Base-by-base conservation (phyloP, 2,888 invertebrate species). In the Pollenia griseotomentosa region DNA sequence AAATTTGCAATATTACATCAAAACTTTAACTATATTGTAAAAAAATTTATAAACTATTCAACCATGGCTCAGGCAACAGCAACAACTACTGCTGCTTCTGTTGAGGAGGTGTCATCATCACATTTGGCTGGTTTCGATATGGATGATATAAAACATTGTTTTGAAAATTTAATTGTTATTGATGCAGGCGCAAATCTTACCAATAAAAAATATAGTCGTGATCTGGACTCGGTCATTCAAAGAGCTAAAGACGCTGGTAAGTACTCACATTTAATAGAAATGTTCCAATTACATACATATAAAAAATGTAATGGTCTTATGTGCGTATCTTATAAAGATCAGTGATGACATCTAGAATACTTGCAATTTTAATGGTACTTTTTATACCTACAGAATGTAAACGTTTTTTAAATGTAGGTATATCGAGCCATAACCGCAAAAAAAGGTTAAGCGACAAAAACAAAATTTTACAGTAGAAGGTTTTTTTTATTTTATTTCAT, bases 141-240 rank as follows among this genome's bases (percentile, higher is more conserved):
- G 70, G 92, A 93, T 78, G 93, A 91, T 87, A 95, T 97, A 96
- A 96, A 96, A 93, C 96, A 96, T 91, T 97, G 97, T 93, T 97
- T 97, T 93, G 97, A 98, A 94, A 97, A 97, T 94, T 96, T 98
- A 93, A 97, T 98, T 93, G 95, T 98, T 81, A 96, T 98, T 89
- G 98, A 98, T 94, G 96, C 97, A 89, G 98, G 98, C 90, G 98
- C 98, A 85, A 98, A 98, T 95, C 94, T 98, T 91, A 98, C 97
- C 42, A 98, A 98, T 94, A 98, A 98, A 94, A 98, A 98, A 94
- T 98, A 97, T 94, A 96, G 96, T 93, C 96, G 97, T 93, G 98
- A 98, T 95, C 95, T 98, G 92, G 98, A 98, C 94, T 96, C 97
- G 85, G 98, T 98, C 10, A 95, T 98, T 88, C 97, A 97, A 94